Conservation (phyloP, 2,113 vertebrate species). For the Okapia johnstoni region DNA sequence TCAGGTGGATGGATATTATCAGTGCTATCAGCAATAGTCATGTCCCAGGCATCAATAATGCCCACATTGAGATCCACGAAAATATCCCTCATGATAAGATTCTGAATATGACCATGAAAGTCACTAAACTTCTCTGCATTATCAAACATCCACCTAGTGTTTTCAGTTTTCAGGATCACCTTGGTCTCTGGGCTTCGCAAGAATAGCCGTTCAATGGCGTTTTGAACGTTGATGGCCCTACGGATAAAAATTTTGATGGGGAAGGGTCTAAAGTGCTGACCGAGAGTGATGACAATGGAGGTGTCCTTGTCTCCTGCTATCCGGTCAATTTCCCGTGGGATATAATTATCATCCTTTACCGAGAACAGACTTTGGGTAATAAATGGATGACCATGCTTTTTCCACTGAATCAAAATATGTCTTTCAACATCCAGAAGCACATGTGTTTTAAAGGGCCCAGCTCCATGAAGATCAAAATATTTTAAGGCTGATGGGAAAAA, state of each 20-base stretch:
- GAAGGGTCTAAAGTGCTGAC: conserved; percentile 60
- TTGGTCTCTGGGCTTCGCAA: conserved; percentile 50
- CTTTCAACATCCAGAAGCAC: conserved; percentile 46
- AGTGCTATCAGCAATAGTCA: conserved; percentile 24
- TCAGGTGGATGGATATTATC: background rate
- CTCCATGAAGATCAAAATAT: conserved; percentile 14
- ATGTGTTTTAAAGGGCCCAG: background rate
- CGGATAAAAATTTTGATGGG: conserved; percentile 46
- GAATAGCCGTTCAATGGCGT: conserved; percentile 31
- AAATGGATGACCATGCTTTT: conserved; percentile 54
- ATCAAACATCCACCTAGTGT: background rate
- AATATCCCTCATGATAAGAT: conserved; percentile 49
- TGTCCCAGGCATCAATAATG: conserved; percentile 64
- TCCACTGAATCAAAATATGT: conserved; percentile 53
- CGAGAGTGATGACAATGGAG: conserved; percentile 1
- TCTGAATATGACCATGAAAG: conserved; percentile 51
- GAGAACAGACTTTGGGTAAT: background rate
- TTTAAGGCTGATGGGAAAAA: conserved; percentile 19
- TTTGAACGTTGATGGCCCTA: conserved; percentile 24
- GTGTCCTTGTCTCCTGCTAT: background rate
- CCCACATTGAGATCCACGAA: conserved; percentile 37
- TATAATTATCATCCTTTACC: conserved; percentile 46
- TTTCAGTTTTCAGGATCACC: conserved; percentile 55
- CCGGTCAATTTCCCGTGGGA: conserved; percentile 23
- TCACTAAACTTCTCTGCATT: conserved; percentile 51